Evolutionary conservation across 2,797 vertebrate species (phyloP), one percentile per base, ranked within the genome.

Genomic region (Sylvilagus floridanus): DNA sequence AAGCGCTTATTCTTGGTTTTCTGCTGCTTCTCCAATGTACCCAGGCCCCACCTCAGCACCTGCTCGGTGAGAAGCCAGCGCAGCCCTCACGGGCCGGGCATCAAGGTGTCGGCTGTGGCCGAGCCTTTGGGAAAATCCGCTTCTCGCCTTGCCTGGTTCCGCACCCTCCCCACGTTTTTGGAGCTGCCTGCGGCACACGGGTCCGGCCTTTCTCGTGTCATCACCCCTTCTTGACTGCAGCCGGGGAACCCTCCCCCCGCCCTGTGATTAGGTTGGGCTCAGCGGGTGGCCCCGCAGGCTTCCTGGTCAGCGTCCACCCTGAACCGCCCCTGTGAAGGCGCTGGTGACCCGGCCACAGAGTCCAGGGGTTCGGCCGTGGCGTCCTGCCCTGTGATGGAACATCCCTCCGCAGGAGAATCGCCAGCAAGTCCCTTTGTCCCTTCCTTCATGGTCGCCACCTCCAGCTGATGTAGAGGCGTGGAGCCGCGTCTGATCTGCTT

Each of bases 241-340:
- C 54, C 17, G 21, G 73, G 69, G 60, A n/a, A 35, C 32, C 13
- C 2, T 54, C 3, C 54, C 68, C 68, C 47, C 6, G 17, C 1
- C 54, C n/a, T 16, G 4, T 22, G 76, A 37, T 63, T 57, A 79
- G 30, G 0, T 7, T 26, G 47, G 28, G 10, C 50, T 32, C 17
- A 1, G 52, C n/a, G 4, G 19, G 7, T 3, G 13, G 2, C 35
- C 14, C 10, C 14, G 76, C 30, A 0, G 5, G 7, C 3, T 4
- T 26, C 13, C n/a, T 3, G 35, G 24, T 52, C 57, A 1, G 14
- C 47, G 21, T 28, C 66, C 37, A 0, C 11, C 37, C 60, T 21
- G 12, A 47, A 10, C 9, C 21, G 22, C 10, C 19, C 35, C 52
- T 4, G 3, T 19, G 7, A 0, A 10, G 57, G 42, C 75, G 57